phyloP scores from a whole-genome alignment of 64 coral and sea anemone species.

The Orbicella faveolata region DNA sequence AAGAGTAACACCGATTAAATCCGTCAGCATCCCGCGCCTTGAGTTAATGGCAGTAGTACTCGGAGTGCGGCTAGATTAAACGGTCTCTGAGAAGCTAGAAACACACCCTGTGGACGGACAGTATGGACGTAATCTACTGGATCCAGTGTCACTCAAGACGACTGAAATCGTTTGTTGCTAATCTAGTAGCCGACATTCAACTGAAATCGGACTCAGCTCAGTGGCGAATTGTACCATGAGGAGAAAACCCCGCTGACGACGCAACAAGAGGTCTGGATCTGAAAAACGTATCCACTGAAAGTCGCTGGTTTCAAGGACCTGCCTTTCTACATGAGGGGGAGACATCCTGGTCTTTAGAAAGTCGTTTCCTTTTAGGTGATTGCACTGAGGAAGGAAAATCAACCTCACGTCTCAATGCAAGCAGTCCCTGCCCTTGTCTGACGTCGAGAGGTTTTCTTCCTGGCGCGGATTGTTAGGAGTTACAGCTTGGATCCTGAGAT shows the following conservation, averaged over 20 bases:
- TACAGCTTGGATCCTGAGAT: slow-evolving; percentile 1
- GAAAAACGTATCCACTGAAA: background rate
- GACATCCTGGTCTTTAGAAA: background rate
- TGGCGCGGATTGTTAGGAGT: background rate
- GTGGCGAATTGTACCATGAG: too few relatives aligned
- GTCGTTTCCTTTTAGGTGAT: background rate
- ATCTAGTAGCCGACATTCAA: background rate
- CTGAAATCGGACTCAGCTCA: background rate
- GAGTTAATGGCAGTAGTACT: too few relatives aligned
- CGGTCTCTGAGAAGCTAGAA: too few relatives aligned
- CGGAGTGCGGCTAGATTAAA: too few relatives aligned
- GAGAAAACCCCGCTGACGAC: too few relatives aligned
- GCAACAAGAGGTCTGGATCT: background rate
- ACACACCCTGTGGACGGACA: too few relatives aligned
- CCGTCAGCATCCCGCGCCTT: too few relatives aligned
- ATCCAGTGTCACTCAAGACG: too few relatives aligned
- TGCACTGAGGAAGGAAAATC: background rate
- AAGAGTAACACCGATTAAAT: too few relatives aligned
- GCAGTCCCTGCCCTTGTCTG: background rate
- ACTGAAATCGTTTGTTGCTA: too few relatives aligned
- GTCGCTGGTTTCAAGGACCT: background rate
- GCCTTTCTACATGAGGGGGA: too few relatives aligned
- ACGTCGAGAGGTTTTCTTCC: background rate
- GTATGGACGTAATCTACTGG: too few relatives aligned
- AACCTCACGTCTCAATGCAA: background rate